Evolutionary conservation across 2,888 invertebrate genomes (phyloP).

Genomic region (Stenotaenia linearis): DNA sequence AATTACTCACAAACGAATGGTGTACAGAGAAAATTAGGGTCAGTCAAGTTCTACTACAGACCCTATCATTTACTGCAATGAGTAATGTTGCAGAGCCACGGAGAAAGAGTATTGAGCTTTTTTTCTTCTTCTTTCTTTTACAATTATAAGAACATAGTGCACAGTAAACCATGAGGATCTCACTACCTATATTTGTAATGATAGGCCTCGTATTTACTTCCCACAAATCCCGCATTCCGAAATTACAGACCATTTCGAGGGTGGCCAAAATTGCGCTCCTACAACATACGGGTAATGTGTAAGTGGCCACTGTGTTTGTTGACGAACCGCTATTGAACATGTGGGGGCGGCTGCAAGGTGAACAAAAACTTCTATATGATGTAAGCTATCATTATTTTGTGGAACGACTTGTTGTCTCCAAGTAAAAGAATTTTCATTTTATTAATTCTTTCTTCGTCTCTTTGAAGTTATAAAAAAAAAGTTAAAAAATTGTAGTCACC

Average conservation of each 20-base stretch:
- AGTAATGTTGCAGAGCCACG: neutral
- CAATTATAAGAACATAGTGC: neutral
- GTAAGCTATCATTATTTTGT: neutral
- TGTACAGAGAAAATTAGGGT: neutral
- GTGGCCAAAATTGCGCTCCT: neutral
- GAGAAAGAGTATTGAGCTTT: neutral
- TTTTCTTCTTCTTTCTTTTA: neutral
- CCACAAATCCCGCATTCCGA: neutral
- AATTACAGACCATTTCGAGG: neutral
- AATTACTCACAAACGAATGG: neutral
- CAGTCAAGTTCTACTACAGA: neutral
- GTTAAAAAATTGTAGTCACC: neutral
- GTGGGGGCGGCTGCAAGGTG: neutral
- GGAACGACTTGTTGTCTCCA: neutral
- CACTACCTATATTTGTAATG: neutral
- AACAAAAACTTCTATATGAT: neutral
- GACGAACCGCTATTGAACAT: neutral
- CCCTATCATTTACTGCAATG: neutral
- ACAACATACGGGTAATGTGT: neutral
- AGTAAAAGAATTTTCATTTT: slow-evolving; percentile 1
- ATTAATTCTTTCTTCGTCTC: neutral
- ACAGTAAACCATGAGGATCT: neutral
- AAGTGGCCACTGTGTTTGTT: neutral
- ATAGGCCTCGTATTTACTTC: neutral
- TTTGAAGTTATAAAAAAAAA: neutral